These are phyloP conservation scores for Cordilura impudica DNA, from an alignment of 2,888 invertebrate species.

Conservation along the genomic window DNA sequence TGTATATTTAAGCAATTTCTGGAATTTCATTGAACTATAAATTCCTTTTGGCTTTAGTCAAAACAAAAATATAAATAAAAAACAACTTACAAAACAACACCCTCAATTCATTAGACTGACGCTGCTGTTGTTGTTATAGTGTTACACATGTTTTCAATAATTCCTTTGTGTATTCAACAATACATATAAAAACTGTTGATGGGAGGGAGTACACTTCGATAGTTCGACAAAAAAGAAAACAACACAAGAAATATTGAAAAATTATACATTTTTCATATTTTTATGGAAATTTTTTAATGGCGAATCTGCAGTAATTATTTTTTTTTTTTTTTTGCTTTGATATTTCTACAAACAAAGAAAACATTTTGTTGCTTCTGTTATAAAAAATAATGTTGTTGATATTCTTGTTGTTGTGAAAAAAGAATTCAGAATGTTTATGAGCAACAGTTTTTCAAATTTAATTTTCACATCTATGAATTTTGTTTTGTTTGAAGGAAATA, in stretches of 20 bases:
- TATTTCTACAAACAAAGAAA: background rate
- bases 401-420: background rate
- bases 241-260: background rate
- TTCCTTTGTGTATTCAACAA: slow-evolving; percentile 3
- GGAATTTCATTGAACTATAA: background rate
- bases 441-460: slow-evolving; percentile 31
- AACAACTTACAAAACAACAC: slow-evolving; percentile 2
- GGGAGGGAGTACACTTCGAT: background rate
- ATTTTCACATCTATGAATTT: slow-evolving; percentile 31
- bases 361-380: background rate
- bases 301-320: background rate
- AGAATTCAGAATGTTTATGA: slow-evolving; percentile 5
- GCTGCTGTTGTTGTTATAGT: background rate
- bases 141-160: slow-evolving; percentile 37
- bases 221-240: background rate
- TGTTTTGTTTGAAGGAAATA: background rate
- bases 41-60: background rate
- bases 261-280: background rate
- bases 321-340: background rate
- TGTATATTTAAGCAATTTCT: background rate
- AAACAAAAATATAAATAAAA: background rate
- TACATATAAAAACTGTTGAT: background rate
- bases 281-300: background rate
- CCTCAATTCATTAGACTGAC: background rate
- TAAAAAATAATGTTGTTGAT: background rate